phyloP scores from a whole-genome alignment of 2,797 vertebrate species.

The Choloepus didactylus region DNA sequence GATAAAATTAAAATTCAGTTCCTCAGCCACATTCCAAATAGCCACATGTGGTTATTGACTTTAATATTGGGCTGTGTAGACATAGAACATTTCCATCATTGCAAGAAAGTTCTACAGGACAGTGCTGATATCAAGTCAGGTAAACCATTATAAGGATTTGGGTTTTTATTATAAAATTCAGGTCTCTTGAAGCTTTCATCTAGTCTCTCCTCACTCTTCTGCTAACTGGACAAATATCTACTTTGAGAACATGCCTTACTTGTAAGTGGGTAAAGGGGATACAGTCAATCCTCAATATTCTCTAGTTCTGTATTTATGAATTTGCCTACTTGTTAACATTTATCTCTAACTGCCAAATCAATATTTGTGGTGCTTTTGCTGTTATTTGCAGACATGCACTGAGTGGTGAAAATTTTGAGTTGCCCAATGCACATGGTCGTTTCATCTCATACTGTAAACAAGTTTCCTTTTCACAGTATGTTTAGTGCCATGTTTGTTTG shows the following conservation, averaged over 20 bases:
- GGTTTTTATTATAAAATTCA: neutral
- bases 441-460: too few species aligned
- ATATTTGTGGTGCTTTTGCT: too few species aligned
- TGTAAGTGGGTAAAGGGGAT: neutral
- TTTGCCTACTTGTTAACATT: too few species aligned
- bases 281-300: too few species aligned
- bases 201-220: neutral
- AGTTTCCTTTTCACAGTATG: too few species aligned
- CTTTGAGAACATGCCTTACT: neutral
- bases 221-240: neutral
- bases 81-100: neutral
- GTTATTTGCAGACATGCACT: too few species aligned
- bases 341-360: too few species aligned
- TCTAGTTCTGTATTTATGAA: too few species aligned
- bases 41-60: neutral
- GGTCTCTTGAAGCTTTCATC: neutral
- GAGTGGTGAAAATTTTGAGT: too few species aligned
- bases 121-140: neutral
- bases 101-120: neutral
- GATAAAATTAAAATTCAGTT: neutral
- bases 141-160: neutral
- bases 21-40: neutral
- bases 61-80: neutral
- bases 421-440: too few species aligned
- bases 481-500: too few species aligned